phyloP scores from a whole-genome alignment of 2,113 vertebrate species.

The Brachyhypopomus gauderio region DNA sequence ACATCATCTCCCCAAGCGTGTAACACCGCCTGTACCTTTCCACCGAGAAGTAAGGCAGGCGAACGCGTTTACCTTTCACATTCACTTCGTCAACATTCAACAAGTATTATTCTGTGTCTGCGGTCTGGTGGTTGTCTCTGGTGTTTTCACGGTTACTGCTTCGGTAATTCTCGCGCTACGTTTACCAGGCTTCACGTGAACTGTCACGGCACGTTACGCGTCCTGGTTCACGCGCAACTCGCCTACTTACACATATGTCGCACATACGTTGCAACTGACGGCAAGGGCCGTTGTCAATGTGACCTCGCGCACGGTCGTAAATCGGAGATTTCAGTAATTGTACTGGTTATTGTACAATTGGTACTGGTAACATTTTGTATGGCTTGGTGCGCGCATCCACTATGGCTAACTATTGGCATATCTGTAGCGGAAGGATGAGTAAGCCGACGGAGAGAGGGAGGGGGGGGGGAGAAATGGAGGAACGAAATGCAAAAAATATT shows the following conservation, averaged over 20 bases:
- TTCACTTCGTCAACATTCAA: slow-evolving; percentile 68
- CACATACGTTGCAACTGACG: too few species aligned
- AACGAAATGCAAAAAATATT: neutral
- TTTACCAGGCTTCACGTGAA: slow-evolving; percentile 1
- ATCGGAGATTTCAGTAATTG: neutral
- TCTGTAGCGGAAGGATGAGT: slow-evolving; percentile 46
- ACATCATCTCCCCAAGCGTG: neutral
- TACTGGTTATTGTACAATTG: neutral
- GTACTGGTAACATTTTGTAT: neutral
- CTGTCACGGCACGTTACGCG: slow-evolving; percentile 3
- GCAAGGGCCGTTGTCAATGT: neutral
- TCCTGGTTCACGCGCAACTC: neutral
- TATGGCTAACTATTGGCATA: slow-evolving; percentile 3
- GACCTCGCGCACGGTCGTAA: neutral
- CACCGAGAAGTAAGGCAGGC: neutral
- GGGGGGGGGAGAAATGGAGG: slow-evolving; percentile 8
- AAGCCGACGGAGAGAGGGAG: slow-evolving; percentile 20
- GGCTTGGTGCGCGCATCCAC: neutral
- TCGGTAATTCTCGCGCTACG: slow-evolving; percentile 1
- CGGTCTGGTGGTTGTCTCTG: slow-evolving; percentile 44
- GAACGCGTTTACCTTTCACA: neutral
- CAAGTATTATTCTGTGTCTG: slow-evolving; percentile 64
- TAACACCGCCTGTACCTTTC: neutral
- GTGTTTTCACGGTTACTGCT: neutral
- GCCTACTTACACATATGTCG: slow-evolving; percentile 12